These are phyloP conservation scores for Echinometra lucunter DNA, from an alignment of 53 echinoderm and acorn worm genomes.

Conservation along the genomic window DNA sequence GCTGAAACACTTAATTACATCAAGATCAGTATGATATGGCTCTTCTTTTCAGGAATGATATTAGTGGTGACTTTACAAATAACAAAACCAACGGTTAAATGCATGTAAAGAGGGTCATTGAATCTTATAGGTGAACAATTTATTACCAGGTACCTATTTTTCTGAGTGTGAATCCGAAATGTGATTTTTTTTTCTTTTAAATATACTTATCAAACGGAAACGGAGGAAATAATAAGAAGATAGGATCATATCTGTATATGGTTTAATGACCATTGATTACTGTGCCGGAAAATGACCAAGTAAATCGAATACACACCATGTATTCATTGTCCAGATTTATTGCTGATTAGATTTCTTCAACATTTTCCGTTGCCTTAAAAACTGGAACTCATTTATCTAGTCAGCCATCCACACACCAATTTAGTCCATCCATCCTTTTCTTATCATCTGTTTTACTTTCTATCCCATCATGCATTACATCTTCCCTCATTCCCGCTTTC, in stretches of 20 bases:
- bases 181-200: too few species aligned
- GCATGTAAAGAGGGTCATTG: neutral
- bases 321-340: neutral
- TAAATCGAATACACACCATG: neutral
- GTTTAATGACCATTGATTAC: neutral
- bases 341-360: neutral
- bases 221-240: neutral
- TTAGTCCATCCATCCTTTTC: neutral
- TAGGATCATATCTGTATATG: neutral
- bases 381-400: neutral
- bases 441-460: neutral
- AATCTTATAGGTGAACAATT: neutral
- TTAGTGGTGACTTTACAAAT: neutral
- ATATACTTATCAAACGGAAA: neutral
- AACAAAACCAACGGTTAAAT: neutral
- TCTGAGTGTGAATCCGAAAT: neutral
- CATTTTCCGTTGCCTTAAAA: neutral
- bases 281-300: too few species aligned
- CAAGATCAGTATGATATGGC: neutral
- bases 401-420: neutral
- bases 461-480: neutral
- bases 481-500: neutral
- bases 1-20: too few species aligned
- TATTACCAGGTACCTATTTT: neutral
- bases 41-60: neutral